Evolutionary conservation across 2,888 invertebrate genomes (phyloP).

Genomic region (Plebejus argus): DNA sequence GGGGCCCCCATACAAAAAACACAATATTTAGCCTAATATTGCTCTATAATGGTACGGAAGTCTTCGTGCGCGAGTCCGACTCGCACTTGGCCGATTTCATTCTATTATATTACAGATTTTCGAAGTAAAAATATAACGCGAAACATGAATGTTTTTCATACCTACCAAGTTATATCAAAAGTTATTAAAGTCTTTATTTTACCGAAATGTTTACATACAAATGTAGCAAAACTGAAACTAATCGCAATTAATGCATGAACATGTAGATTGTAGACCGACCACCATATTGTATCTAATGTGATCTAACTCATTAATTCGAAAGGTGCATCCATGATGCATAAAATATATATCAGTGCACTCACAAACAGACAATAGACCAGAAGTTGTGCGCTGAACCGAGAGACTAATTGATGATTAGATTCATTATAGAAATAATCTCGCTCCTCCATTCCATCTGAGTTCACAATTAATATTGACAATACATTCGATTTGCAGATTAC

Average conservation of each 20-base stretch:
- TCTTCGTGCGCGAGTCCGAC: too few relatives aligned
- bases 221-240: not conserved
- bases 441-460: conserved; percentile 37
- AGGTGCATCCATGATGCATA: conserved; percentile 29
- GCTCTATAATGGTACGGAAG: too few relatives aligned
- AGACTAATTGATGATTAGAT: conserved; percentile 43
- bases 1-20: too few relatives aligned
- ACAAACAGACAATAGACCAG: conserved; percentile 36
- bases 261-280: not conserved
- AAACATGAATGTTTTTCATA: too few relatives aligned
- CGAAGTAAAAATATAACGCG: too few relatives aligned
- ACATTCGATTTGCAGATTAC: conserved; percentile 37
- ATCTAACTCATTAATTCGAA: conserved; percentile 19
- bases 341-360: conserved; percentile 31
- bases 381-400: conserved; percentile 38
- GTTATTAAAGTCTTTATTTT: not conserved
- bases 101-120: too few relatives aligned
- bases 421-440: conserved; percentile 40
- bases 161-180: too few relatives aligned
- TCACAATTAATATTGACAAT: conserved; percentile 41
- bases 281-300: conserved; percentile 11
- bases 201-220: not conserved
- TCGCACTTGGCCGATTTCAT: too few relatives aligned
- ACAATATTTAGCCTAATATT: too few relatives aligned
- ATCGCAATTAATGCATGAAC: conserved; percentile 1